These are phyloP conservation scores for Pimephales promelas DNA, from an alignment of 2,113 vertebrate species.

Conservation along the genomic window DNA sequence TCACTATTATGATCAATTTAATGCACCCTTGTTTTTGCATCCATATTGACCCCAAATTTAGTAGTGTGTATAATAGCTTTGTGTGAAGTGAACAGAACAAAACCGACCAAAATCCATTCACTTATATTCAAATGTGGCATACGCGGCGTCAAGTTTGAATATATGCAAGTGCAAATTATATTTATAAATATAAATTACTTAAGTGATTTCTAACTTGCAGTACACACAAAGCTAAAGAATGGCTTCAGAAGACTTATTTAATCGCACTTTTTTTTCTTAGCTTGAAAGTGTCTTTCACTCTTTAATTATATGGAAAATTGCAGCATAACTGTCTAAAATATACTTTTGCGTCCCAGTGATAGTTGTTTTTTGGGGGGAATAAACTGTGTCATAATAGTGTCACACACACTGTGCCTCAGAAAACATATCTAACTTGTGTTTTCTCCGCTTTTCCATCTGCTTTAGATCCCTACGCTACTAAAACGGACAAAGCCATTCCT, in stretches of 20 bases:
- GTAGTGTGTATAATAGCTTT: not conserved
- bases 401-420: not conserved
- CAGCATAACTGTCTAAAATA: too few species aligned
- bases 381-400: too few species aligned
- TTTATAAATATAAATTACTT: not conserved
- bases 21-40: not conserved
- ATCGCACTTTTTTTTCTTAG: too few species aligned
- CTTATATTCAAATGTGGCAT: not conserved
- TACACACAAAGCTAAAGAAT: not conserved
- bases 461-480: conserved; percentile 80
- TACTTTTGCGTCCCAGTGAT: too few species aligned
- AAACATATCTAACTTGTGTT: not conserved
- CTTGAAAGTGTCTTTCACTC: too few species aligned
- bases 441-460: conserved; percentile 35
- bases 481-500: conserved; percentile 79
- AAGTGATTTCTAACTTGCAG: not conserved
- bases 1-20: not conserved
- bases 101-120: not conserved
- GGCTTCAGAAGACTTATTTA: not conserved
- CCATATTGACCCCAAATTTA: not conserved
- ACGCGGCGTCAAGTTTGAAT: not conserved
- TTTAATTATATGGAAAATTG: too few species aligned
- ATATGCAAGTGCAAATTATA: not conserved
- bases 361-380: too few species aligned
- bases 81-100: not conserved